phyloP scores from a whole-genome alignment of 2,888 invertebrate genomes.

The Agrotis clavis region DNA sequence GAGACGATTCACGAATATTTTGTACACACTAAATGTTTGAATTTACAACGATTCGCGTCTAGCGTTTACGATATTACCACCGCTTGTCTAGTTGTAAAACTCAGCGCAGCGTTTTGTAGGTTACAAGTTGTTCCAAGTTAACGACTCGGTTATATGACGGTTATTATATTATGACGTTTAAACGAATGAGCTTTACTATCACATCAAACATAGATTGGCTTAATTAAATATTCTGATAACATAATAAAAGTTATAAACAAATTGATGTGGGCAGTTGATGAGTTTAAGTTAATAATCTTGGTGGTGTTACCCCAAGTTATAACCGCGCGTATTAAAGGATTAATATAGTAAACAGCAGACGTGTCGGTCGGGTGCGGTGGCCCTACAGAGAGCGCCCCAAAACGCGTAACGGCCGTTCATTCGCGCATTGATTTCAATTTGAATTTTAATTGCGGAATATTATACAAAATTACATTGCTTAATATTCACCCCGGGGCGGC shows the following conservation, averaged over 20 bases:
- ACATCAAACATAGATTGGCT: conserved; percentile 42
- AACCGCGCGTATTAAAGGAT: conserved; percentile 59
- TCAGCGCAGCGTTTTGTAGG: conserved; percentile 53
- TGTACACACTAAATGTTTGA: conserved; percentile 75
- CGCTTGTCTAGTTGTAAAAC: conserved; percentile 59
- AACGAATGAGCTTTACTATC: conserved; percentile 39
- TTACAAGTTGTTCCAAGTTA: conserved; percentile 60
- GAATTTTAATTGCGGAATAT: conserved; percentile 91
- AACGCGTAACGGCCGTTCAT: conserved; percentile 76
- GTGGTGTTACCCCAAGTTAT: conserved; percentile 48
- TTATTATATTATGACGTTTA: conserved; percentile 64
- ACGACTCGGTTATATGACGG: conserved; percentile 63
- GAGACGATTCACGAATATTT: conserved; percentile 75
- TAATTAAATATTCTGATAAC: conserved; percentile 55
- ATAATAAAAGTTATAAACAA: conserved; percentile 48
- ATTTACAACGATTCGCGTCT: conserved; percentile 68
- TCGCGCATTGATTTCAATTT: conserved; percentile 91
- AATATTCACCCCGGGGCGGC: conserved; percentile 88
- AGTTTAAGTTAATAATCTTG: conserved; percentile 54
- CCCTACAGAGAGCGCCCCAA: conserved; percentile 39
- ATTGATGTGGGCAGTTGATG: conserved; percentile 43
- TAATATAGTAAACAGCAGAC: conserved; percentile 61
- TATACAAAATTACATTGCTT: conserved; percentile 90
- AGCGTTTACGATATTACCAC: conserved; percentile 57
- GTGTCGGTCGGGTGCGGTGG: conserved; percentile 33